Evolutionary conservation across 1,140 invertebrate genomes (phyloP), one percentile per base, ranked within the genome.

Genomic region (Drosophila parabipectinata): DNA sequence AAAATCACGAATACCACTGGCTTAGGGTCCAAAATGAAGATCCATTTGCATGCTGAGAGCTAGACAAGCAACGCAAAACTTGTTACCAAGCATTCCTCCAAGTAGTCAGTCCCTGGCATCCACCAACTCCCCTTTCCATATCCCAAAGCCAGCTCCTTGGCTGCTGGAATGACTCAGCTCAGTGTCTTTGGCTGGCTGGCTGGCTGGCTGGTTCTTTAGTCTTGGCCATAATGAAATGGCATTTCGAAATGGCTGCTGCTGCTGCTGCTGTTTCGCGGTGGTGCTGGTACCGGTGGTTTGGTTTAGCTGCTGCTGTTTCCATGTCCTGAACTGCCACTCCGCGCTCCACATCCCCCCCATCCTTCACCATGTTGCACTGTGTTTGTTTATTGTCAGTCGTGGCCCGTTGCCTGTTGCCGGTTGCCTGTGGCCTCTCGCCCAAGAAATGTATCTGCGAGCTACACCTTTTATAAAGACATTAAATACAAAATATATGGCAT

Each of bases 381-480:
- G 75, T 83, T 81, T 83, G 55, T 85, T 80, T 74, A 63, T 87
- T 81, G 67, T 80, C 62, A 18, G 18, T 18, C 18, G 45, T 55
- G 18, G 30, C 55, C 39, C 18, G 28, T 12, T 24, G 52, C 28
- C 21, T 51, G 39, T 12, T 48, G 60, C n/a, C 68, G 50, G 53
- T 39, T 39, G 55, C 69, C 61, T 47, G 57, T 62, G 45, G 57
- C 32, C 34, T 39, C 61, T 47, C 41, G 62, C 69, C 63, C 44
- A 21, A 81, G 54, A 88, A 87, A 88, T 83, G 82, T 88, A 87
- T 83, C 82, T 78, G 71, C 74, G 55, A 58, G 82, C 71, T 72
- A 72, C 83, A 83, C 84, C 82, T 87, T 88, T 87, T 87, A 87
- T 87, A 87, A 87, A 87, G 83, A 87, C 83, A 87, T 87, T 89